Evolutionary conservation across 2,888 invertebrate genomes (phyloP), one percentile per base, ranked within the genome.

Genomic region (Hypselothyrea guttata): DNA sequence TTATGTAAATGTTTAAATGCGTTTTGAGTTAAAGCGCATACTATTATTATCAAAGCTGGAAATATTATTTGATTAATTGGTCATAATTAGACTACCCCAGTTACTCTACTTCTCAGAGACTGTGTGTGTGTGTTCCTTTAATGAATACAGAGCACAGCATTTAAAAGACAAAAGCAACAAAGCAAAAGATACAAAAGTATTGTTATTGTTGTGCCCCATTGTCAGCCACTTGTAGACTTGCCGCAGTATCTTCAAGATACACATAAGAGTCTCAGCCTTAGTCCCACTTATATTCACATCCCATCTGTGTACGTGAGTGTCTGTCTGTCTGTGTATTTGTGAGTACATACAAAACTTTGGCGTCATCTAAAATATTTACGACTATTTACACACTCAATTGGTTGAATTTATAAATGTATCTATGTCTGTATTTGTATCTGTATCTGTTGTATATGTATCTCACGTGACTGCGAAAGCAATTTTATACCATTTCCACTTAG

Each of bases 301-400:
- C 12, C 31, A 3, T 27, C 2, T 38, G 12, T 40, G 7, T 31
- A 15, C 30, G n/a, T 33, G 28, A 33, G 27, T 35, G n/a, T 46
- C 11, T 35, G 16, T 13, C 12, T 37, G 11, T 30, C 9, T 47
- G 22, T 52, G 18, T 27, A 12, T 45, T 7, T 46, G 30, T 22
- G 8, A 11, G 37, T 53, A 18, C 38, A 54, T 34, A 45, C 30
- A 12, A 65, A 76, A 63, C 60, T 75, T 74, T 71, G 66, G 71
- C 65, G 66, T 41, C 71, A 34, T 46, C 52, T 69, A 22, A 75
- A 82, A 67, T 82, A 75, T 82, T 77, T 75, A 75, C 67, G 71
- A 77, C 71, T 67, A 56, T 76, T 78, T 78, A 75, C 79, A 65
- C 79, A 77, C 75, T 44, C 76, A 65, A 72, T 77, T 83, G 79